phyloP scores from a whole-genome alignment of 2,113 vertebrate genomes.

The Dasyurus viverrinus region DNA sequence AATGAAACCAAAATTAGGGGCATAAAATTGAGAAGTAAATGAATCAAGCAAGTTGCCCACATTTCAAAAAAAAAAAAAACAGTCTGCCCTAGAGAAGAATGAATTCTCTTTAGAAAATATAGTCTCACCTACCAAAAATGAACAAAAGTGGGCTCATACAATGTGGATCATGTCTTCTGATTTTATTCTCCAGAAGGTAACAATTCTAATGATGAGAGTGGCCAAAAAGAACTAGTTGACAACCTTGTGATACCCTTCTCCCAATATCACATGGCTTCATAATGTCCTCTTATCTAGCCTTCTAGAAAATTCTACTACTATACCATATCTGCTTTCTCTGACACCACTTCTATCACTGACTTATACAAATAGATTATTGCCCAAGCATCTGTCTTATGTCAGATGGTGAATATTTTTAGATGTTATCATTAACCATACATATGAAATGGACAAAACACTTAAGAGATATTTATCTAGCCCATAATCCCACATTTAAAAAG shows the following conservation, averaged over 20 bases:
- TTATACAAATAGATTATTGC: background rate
- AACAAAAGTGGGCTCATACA: slow-evolving; percentile 56
- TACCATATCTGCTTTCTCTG: background rate
- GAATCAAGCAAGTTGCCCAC: slow-evolving; percentile 62
- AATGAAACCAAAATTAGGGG: slow-evolving; percentile 67
- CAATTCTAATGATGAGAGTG: slow-evolving; percentile 18
- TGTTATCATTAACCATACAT: background rate
- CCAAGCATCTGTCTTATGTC: background rate
- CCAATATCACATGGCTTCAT: background rate
- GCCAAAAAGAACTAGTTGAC: background rate
- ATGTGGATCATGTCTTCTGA: slow-evolving; percentile 49
- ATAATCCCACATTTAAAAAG: background rate
- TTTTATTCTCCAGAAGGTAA: slow-evolving; percentile 61
- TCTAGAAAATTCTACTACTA: background rate
- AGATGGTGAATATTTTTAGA: background rate
- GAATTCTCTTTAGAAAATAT: slow-evolving; percentile 59
- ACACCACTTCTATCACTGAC: background rate
- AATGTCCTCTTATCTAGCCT: background rate
- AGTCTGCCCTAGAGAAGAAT: slow-evolving; percentile 67
- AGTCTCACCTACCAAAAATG: slow-evolving; percentile 59
- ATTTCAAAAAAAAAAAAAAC: slow-evolving; percentile 69
- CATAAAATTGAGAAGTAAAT: slow-evolving; percentile 75
- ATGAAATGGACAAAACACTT: background rate
- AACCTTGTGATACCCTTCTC: background rate
- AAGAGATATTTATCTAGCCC: background rate